Evolutionary conservation across 2,113 vertebrate genomes (phyloP), one percentile per base, ranked within the genome.

Genomic region (Myotis lucifugus): DNA sequence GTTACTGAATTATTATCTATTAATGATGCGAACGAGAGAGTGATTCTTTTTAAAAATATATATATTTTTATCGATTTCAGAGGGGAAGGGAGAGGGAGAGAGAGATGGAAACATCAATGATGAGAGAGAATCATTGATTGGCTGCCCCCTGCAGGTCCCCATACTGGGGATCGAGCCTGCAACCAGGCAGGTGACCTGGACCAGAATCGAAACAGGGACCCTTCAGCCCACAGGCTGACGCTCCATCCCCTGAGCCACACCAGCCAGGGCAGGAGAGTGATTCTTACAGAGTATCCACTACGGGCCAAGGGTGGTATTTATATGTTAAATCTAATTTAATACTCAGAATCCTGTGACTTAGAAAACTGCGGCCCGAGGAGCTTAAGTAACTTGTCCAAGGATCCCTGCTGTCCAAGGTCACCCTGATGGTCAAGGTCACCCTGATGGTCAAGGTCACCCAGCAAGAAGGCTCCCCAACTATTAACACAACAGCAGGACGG

Each of bases 321-420:
- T 0, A 2, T 64, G 67, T 56, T 34, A 61, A 54, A 95, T 19
- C 15, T 79, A 52, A 76, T 29, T 61, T 76, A 91, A 87, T 50
- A 87, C 74, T 46, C 25, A 94, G 79, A 96, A 84, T 74, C 5
- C 66, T 77, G 4, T 77, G 64, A 79, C n/a, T 88, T 40, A 73
- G 48, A 48, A 61, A 91, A 48, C 2, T 19, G 66, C 93, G 29
- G 23, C 64, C 64, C 83, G 85, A 67, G 1, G 21, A 88, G 11
- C 34, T 73, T 88, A 59, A 59, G 70, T 64, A 77, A 66, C 46
- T n/a, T 18, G 17, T 50, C 29, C 17, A 21, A 59, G 3, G 56
- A 23, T 59, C 21, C 56, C 23, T 59, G 56, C 6, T 32, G 9
- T 32, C 6, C 73, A 81, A 82, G 88, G 40, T 92, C 46, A 91